These are phyloP conservation scores for Chaenogobius annularis DNA, from an alignment of 2,113 vertebrate species.

Conservation along the genomic window DNA sequence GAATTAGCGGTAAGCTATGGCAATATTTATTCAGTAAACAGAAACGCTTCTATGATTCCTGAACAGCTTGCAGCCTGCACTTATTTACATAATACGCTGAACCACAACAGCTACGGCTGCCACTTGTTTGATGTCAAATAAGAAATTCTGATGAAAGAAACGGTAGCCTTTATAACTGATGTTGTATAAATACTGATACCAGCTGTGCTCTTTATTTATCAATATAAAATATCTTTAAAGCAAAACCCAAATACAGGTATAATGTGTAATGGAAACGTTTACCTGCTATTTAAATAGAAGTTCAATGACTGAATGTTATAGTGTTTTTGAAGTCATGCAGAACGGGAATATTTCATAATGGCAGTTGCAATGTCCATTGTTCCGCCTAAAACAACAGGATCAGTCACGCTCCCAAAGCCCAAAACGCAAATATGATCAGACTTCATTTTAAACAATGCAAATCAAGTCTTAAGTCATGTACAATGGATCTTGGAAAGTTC, in stretches of 20 bases:
- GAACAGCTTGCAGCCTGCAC: slow-evolving; percentile 40
- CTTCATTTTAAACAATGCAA: slow-evolving; percentile 56
- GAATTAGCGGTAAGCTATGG: slow-evolving; percentile 2
- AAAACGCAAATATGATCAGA: slow-evolving; percentile 55
- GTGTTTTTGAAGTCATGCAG: neutral
- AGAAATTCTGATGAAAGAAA: slow-evolving; percentile 66
- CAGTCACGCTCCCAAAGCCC: slow-evolving; percentile 46
- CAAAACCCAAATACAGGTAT: slow-evolving; percentile 34
- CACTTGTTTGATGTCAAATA: slow-evolving; percentile 78
- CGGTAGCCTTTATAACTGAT: slow-evolving; percentile 56
- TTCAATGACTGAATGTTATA: neutral
- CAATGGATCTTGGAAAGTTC: neutral
- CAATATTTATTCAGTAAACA: slow-evolving; percentile 5
- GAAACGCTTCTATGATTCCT: slow-evolving; percentile 27
- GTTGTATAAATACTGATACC: slow-evolving; percentile 71
- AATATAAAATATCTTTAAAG: slow-evolving; percentile 58
- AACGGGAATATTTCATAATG: slow-evolving; percentile 40
- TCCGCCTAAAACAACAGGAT: slow-evolving; percentile 38
- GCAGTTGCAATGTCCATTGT: slow-evolving; percentile 52
- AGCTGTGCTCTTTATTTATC: slow-evolving; percentile 33
- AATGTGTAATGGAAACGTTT: no score
- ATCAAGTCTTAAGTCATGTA: slow-evolving; percentile 45
- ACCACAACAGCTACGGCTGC: slow-evolving; percentile 55
- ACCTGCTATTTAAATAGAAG: no score
- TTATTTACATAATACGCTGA: slow-evolving; percentile 69